Percentiles rank a stretch among this genome's conserved stretches.
phyloP scores from a whole-genome alignment of 1,140 invertebrate genomes.

The Anoplophora glabripennis region DNA sequence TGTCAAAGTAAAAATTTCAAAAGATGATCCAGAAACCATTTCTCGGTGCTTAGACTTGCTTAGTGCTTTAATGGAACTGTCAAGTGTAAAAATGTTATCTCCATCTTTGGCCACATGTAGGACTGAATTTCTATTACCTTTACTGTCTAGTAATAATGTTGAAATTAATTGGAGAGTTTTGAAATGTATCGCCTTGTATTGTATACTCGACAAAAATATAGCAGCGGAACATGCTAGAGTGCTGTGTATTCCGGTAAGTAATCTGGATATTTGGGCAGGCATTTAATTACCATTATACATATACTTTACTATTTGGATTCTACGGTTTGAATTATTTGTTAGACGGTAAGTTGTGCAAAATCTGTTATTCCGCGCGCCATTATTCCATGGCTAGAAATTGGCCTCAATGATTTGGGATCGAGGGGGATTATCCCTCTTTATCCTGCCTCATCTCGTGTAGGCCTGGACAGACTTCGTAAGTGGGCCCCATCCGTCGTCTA shows the following conservation, averaged over 20 bases:
- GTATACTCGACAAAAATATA: conserved; percentile 24
- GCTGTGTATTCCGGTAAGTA: conserved; percentile 31
- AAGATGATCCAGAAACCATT: conserved; percentile 30
- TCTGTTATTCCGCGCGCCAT: too few species aligned
- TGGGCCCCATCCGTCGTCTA: too few species aligned
- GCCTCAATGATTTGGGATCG: too few species aligned
- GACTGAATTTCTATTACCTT: conserved; percentile 30
- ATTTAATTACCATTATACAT: too few species aligned
- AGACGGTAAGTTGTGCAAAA: too few species aligned
- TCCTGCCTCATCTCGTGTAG: too few species aligned
- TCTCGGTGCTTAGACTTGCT: conserved; percentile 34
- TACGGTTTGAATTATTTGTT: too few species aligned
- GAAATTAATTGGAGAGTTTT: conserved; percentile 27
- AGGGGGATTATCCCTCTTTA: too few species aligned
- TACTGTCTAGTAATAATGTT: conserved; percentile 15
- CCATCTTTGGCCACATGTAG: conserved; percentile 26
- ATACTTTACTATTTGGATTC: too few species aligned
- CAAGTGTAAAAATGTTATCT: conserved; percentile 18
- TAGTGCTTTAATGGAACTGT: conserved; percentile 18
- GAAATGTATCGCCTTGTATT: conserved; percentile 29
- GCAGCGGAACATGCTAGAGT: conserved; percentile 24
- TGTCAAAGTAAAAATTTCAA: conserved; percentile 10
- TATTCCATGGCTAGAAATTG: too few species aligned
- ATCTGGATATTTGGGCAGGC: too few species aligned
- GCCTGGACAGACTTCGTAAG: too few species aligned